Base-by-base conservation (phyloP, 2,888 invertebrate genomes). In the Drosophila mimetica region DNA sequence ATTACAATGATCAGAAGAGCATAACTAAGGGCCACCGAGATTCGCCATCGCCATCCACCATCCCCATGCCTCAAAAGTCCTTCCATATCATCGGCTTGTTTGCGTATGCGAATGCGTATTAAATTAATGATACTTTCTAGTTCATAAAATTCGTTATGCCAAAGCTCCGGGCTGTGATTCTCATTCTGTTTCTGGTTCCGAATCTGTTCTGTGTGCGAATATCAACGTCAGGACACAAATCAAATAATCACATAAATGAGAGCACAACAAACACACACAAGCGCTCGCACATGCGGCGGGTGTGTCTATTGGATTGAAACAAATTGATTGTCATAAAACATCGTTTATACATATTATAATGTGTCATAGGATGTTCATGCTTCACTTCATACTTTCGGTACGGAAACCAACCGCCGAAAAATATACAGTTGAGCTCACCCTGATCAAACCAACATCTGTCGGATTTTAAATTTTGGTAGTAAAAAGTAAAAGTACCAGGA, bases 121-220 rank as follows among this genome's bases (percentile, higher is more conserved):
- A 91, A 91, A 89, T 91, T 91, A 89, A 90, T 89, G 90, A 91
- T 88, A 84, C 90, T 83, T 91, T 90, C 91, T 90, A 91, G 89
- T 89, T 91, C 91, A 91, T 90, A 90, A 90, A 90, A 88, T 90
- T 89, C 75, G 80, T 74, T 76, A 82, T 77, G 44, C 44, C 28
- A 44, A 8, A 28, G 42, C 42, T 25, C n/a, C 7, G 13, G 25
- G 44, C 18, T 30, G 2, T 20, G 60, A 60, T 37, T 54, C 42
- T 9, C 28, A 46, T 41, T 52, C 30, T 32, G 58, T 5, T 2
- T 22, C 30, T 32, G 58, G 32, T 30, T 57, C 18, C n/a, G 42
- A 60, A 57, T 48, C 58, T 59, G 54, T 53, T 46, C 32, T 34
- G 55, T 57, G 58, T 61, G 74, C 76, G 75, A 87, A 70, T 77